Evolutionary conservation across 2,113 vertebrate species (phyloP), one percentile per base, ranked within the genome.

Genomic region (Thryonomys swinderianus): DNA sequence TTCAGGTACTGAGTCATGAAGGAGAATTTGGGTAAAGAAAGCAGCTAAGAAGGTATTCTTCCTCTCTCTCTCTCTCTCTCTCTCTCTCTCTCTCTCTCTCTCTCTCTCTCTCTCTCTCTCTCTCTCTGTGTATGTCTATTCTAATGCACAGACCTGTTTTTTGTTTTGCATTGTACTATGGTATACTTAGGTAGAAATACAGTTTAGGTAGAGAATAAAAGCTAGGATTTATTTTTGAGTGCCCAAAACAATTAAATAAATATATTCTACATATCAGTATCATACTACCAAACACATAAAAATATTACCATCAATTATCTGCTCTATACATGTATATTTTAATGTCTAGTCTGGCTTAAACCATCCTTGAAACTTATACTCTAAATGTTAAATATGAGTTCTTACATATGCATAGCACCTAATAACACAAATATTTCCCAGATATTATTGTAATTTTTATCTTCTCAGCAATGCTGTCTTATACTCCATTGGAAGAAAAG

Each of bases 161-260:
- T 53, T 27, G 45, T 40, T 85, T 91, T 74, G 59, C 10, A 76
- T 78, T 79, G 30, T 25, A 51, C 37, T 37, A 8, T 5, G 57
- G 67, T 95, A 66, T 96, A 95, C 95, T 95, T 97, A 96, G 95
- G 27, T 59, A 91, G 1, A 37, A 42, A 51, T 51, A 51, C 10
- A 51, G 10, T 7, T 14, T 14, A 86, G 73, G 73, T 67, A 74
- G 48, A 55, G 85, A 88, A 95, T 79, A 97, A 96, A 94, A 83
- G 55, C 42, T 87, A 32, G 32, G 25, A 37, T 92, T 85, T 96
- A 96, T 90, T 97, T 97, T 95, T 87, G 80, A 93, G 85, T 76
- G 20, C 79, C 20, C 23, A 88, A 73, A 95, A 94, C 71, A 90
- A 18, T 69, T 64, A 93, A 34, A 66, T 62, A 69, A 73, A 53